Conservation (phyloP, 1,140 invertebrate species). For the Aleiodes sp. region DNA sequence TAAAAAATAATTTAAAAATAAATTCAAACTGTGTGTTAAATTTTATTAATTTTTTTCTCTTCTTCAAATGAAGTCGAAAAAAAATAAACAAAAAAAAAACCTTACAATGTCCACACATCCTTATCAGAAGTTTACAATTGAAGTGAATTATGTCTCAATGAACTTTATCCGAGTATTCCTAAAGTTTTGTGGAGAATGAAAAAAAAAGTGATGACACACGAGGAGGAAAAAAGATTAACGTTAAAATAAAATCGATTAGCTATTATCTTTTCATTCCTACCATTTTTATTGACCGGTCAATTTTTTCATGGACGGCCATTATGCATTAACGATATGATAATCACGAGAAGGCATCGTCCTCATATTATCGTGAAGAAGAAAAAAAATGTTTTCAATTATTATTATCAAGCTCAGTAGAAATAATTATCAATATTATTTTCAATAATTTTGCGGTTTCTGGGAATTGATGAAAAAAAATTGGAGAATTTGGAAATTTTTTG, state of each 20-base stretch:
- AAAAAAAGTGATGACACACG: not conserved
- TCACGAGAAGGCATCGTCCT: conserved; percentile 23
- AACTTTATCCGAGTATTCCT: not conserved
- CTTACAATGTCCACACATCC: no score
- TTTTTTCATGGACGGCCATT: conserved; percentile 19
- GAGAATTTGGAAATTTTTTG: no score
- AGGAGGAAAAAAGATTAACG: conserved; percentile 2
- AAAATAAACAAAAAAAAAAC: no score
- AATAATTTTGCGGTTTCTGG: not conserved
- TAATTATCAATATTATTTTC: conserved; percentile 7
- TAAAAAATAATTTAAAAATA: conserved; percentile 67
- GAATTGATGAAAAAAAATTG: no score
- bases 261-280: conserved; percentile 3
- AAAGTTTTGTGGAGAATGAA: no score
- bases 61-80: no score
- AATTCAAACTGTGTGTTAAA: conserved; percentile 16
- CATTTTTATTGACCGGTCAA: not conserved
- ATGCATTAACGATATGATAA: conserved; percentile 21
- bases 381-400: conserved; percentile 21
- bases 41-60: no score
- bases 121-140: no score
- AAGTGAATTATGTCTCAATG: not conserved
- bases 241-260: not conserved
- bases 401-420: conserved; percentile 12
- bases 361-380: conserved; percentile 12